A percentile compares a stretch with the other conserved stretches of the same genome.
phyloP scores from a whole-genome alignment of 2,797 vertebrate species.

The Crocidura indochinensis region DNA sequence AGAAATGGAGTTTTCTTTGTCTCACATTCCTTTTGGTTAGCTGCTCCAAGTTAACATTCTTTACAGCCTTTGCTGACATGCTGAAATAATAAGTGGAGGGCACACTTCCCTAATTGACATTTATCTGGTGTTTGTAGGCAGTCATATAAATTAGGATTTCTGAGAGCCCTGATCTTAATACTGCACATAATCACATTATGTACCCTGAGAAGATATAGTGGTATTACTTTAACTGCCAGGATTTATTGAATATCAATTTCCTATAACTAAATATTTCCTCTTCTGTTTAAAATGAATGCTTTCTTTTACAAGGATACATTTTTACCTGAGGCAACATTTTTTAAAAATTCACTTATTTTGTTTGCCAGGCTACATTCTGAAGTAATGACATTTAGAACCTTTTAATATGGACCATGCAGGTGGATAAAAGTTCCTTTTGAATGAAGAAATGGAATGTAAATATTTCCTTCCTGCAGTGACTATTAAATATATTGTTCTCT shows the following conservation, averaged over 20 bases:
- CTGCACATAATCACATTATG: constrained; percentile 67
- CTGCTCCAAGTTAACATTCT: not conserved
- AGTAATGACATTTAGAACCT: constrained; percentile 63
- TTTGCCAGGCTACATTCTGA: constrained; percentile 56
- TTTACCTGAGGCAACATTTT: constrained; percentile 61
- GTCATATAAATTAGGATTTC: constrained; percentile 76
- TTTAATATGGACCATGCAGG: constrained; percentile 48
- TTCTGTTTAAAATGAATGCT: constrained; percentile 70
- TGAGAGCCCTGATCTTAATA: constrained; percentile 65
- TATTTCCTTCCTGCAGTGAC: constrained; percentile 39
- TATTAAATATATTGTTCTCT: constrained; percentile 54
- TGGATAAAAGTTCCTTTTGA: constrained; percentile 69
- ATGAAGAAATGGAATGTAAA: constrained; percentile 64
- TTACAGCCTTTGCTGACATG: constrained; percentile 5
- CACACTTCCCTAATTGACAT: constrained; percentile 59
- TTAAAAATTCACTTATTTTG: constrained; percentile 65
- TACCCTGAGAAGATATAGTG: constrained; percentile 65
- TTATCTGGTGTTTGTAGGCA: constrained; percentile 62
- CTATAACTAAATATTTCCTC: constrained; percentile 74
- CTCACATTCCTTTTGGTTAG: constrained; percentile 48
- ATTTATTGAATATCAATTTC: constrained; percentile 61
- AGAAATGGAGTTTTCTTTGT: constrained; percentile 57
- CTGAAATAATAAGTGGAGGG: not conserved
- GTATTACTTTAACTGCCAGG: constrained; percentile 66
- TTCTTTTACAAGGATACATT: constrained; percentile 51